phyloP scores from a whole-genome alignment of 2,113 vertebrate species.

The Cricetomys ansorgei region DNA sequence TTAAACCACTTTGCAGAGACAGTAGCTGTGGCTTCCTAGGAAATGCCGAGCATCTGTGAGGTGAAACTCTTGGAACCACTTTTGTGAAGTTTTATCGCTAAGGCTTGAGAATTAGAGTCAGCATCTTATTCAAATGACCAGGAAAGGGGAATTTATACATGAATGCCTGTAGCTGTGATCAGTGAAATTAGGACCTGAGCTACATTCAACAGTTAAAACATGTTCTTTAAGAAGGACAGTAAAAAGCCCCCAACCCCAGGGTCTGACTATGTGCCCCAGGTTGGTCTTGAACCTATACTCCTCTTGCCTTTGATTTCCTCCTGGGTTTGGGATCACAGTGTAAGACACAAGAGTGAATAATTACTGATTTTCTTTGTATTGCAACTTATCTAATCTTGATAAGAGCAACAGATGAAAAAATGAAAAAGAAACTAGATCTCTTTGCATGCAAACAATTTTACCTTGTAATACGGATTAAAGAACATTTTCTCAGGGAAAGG shows the following conservation, averaged over 20 bases:
- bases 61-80: constrained; percentile 64
- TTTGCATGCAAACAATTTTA: not conserved
- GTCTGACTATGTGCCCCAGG: not conserved
- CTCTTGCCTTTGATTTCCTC: not conserved
- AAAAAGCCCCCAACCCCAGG: not conserved
- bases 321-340: not conserved
- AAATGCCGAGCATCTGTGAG: constrained; percentile 73
- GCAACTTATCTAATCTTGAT: not conserved
- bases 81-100: constrained; percentile 33
- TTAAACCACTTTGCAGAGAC: constrained; percentile 63
- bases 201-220: not conserved
- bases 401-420: not conserved
- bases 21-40: constrained; percentile 17
- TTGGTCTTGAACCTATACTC: not conserved
- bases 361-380: not conserved
- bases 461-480: not conserved
- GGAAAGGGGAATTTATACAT: not conserved
- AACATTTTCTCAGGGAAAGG: not conserved
- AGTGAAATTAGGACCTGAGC: not conserved
- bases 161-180: not conserved
- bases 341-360: not conserved
- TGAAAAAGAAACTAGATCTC: not conserved
- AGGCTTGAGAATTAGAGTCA: constrained; percentile 66
- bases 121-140: constrained; percentile 68
- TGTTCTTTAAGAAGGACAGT: not conserved